Evolutionary conservation across 2,888 invertebrate species (phyloP).

Genomic region (Limnephilus auricula): DNA sequence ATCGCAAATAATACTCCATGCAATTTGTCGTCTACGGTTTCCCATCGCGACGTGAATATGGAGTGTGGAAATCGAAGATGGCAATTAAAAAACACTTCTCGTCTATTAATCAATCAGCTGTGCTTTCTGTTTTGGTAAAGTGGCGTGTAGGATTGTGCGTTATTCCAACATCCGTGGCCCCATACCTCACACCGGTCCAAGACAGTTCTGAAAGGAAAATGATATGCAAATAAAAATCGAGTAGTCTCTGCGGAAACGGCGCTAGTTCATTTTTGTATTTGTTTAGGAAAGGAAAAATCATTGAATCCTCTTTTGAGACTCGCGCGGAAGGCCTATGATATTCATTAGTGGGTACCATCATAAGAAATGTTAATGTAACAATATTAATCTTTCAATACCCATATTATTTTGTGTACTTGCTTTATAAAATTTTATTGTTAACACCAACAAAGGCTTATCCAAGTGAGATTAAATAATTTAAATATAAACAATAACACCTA

Average conservation of each 20-base stretch:
- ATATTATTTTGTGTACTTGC: too few species aligned
- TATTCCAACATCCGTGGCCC: not conserved
- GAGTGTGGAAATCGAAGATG: not conserved
- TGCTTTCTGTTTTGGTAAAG: conserved; percentile 17
- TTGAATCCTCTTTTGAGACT: not conserved
- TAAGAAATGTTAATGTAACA: too few species aligned
- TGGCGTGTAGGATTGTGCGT: conserved; percentile 34
- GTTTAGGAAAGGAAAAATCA: not conserved
- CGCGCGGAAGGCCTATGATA: not conserved
- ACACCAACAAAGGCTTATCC: too few species aligned
- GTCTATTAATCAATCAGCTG: not conserved
- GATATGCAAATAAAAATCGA: conserved; percentile 48
- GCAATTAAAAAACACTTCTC: conserved; percentile 4
- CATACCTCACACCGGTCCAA: not conserved
- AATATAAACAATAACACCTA: too few species aligned
- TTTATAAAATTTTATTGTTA: too few species aligned
- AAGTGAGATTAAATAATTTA: too few species aligned
- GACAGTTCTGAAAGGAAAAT: conserved; percentile 63
- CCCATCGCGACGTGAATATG: not conserved
- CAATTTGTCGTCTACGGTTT: not conserved
- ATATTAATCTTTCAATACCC: too few species aligned
- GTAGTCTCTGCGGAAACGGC: not conserved
- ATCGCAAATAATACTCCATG: not conserved
- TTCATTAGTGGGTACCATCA: too few species aligned
- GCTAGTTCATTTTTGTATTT: not conserved